These are phyloP conservation scores for Sinodicranocentrus sp. DNA, from an alignment of 2,888 invertebrate species.

Conservation along the genomic window DNA sequence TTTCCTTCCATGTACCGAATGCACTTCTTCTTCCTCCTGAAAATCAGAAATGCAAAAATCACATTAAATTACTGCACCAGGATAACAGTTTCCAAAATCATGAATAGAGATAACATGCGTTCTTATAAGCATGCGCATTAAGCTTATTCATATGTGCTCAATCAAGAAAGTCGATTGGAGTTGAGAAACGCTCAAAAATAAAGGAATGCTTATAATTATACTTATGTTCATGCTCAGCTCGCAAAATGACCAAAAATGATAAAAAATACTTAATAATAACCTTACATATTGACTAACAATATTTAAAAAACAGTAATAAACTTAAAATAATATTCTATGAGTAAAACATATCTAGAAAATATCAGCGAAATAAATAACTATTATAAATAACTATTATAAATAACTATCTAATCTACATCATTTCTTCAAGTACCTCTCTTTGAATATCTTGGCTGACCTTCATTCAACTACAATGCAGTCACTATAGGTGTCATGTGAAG, in stretches of 20 bases:
- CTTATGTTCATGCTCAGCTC: background rate
- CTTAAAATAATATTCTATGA: too few species aligned
- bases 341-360: too few species aligned
- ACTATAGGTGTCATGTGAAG: conserved; percentile 7
- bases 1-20: conserved; percentile 93
- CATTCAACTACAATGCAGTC: conserved; percentile 29
- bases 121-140: background rate
- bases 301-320: background rate
- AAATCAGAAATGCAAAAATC: conserved; percentile 78
- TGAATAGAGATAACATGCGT: background rate
- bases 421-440: conserved; percentile 53
- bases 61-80: background rate
- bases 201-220: conserved; percentile 7
- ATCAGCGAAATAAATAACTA: conserved; percentile 4
- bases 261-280: background rate
- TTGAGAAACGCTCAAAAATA: background rate
- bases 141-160: conserved; percentile 2
- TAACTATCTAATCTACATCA: conserved; percentile 20
- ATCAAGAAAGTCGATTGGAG: background rate
- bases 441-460: conserved; percentile 64
- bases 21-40: conserved; percentile 98
- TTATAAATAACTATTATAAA: too few species aligned
- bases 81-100: background rate
- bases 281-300: background rate
- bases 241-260: background rate